Base-by-base conservation (phyloP, 2,888 invertebrate species). In the Congeria kusceri region DNA sequence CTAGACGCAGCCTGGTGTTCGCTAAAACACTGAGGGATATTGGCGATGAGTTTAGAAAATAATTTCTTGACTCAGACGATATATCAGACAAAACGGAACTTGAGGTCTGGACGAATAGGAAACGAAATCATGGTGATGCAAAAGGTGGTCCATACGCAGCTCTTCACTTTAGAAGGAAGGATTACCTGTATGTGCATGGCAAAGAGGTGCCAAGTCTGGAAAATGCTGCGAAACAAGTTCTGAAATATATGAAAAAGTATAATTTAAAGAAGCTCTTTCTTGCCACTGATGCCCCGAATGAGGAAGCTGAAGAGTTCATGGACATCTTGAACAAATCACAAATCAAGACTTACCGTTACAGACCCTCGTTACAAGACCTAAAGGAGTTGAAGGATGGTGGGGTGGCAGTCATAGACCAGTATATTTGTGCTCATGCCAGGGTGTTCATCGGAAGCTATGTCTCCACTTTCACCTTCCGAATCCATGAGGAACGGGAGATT, bases 401-500 rank as follows among this genome's bases (percentile, higher is more conserved):
- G 1, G 92, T 97, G 28, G 98, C 99, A 0, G 97, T 99, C 71
- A 96, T 99, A 64, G 99, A 99, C 92, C 99, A 99, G 94, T 97
- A 98, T 89, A 97, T 99, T 86, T 98, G 98, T 94, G 96, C 98
- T 0, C 96, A 96, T 93, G 96, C 98, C 0, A 95, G 96, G 94
- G 96, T 95, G 92, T 99, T 99, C 91, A 95, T 98, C 49, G 99
- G 99, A 13, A 98, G 98, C 0, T 95, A 96, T 92, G 98, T 98
- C 88, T 99, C 99, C 77, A 99, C 99, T 0, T 99, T 99, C 93
- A 96, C 98, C 0, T 98, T 97, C 93, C 95, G 99, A 72, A 99
- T 99, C 85, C 98, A 99, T 94, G 99, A 99, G 93, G 99, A 99
- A 92, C 95, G 99, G 29, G 99, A 99, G 94, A 98, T 99, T 78